Evolutionary conservation across 2,113 vertebrate genomes (phyloP).

Genomic region (Tachysurus vachellii): DNA sequence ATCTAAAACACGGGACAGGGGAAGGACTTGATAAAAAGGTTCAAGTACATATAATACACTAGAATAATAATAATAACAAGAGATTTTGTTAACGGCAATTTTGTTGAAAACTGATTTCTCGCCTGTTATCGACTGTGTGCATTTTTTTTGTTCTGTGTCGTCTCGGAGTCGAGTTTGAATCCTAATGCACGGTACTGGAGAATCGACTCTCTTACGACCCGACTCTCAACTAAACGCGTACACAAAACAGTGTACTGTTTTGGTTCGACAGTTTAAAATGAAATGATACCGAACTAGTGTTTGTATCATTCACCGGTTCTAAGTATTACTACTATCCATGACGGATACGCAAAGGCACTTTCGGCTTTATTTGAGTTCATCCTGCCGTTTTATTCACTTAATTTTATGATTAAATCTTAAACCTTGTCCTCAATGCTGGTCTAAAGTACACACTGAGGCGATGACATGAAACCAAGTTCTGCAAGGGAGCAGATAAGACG

Average conservation of each 20-base stretch:
- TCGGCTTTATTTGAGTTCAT: not conserved
- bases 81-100: too few relatives aligned
- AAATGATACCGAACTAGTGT: not conserved
- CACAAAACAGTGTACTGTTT: not conserved
- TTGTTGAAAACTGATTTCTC: not conserved
- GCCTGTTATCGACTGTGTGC: not conserved
- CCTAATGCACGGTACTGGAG: not conserved
- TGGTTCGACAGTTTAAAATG: not conserved
- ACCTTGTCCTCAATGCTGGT: not conserved
- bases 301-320: not conserved
- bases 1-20: not conserved
- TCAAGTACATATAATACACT: not conserved
- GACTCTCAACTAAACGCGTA: too few relatives aligned
- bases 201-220: not conserved
- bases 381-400: not conserved
- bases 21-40: not conserved
- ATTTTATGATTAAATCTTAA: not conserved
- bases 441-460: not conserved
- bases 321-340: not conserved
- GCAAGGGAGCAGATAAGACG: constrained; percentile 44
- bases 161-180: not conserved
- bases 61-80: not conserved
- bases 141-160: not conserved
- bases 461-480: constrained; percentile 33
- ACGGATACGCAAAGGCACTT: not conserved